Evolutionary conservation across 1,140 invertebrate genomes (phyloP).

Genomic region (Acromyrmex echinatior): DNA sequence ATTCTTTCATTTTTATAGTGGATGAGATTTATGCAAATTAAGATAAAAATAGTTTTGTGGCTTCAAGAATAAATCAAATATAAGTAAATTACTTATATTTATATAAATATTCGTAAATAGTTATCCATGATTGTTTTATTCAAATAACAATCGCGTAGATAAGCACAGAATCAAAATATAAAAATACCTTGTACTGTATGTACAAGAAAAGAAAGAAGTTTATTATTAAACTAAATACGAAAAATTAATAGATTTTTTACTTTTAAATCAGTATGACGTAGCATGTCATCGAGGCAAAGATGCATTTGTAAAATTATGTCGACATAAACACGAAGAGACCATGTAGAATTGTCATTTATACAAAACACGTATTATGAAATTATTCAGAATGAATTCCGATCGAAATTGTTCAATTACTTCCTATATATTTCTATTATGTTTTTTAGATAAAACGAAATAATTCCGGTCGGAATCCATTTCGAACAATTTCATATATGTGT

Average conservation of each 20-base stretch:
- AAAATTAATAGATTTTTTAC: background rate
- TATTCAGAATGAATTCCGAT: no score
- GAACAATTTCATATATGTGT: no score
- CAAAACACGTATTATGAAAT: background rate
- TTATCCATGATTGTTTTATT: background rate
- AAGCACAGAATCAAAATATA: conserved; percentile 17
- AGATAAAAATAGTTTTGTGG: no score
- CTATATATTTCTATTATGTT: no score
- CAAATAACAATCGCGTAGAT: conserved; percentile 1
- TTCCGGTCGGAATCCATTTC: no score
- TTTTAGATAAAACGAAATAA: no score
- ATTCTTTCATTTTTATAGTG: background rate
- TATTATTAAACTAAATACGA: conserved; percentile 5
- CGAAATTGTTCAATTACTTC: no score
- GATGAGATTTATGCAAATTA: background rate
- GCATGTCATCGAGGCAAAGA: background rate
- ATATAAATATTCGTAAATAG: conserved; percentile 1
- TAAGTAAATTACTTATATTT: background rate
- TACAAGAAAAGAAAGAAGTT: background rate
- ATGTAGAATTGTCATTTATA: background rate
- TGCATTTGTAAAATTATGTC: conserved; percentile 13
- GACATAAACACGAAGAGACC: background rate
- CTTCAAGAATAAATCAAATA: no score
- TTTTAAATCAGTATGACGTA: background rate
- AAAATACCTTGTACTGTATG: background rate